Percentiles rank a stretch among this genome's conserved stretches.
phyloP scores from a whole-genome alignment of 2,888 invertebrate genomes.

The Lasiommata megera region DNA sequence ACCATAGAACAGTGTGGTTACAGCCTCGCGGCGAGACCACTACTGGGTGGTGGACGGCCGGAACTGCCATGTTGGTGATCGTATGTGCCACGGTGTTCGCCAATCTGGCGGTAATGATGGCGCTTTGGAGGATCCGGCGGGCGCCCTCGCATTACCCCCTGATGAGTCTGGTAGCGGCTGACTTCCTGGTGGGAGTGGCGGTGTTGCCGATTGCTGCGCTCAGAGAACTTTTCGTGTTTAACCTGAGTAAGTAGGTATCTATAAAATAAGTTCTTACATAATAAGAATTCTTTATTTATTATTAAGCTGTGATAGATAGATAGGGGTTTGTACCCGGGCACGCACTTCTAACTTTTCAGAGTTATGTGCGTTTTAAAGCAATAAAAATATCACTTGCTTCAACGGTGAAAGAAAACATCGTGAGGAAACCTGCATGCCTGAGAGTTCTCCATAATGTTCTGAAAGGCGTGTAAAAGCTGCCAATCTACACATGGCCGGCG shows the following conservation, averaged over 20 bases:
- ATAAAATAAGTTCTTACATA: background rate
- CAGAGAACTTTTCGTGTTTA: slow-evolving; percentile 78
- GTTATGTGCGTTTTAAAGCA: too few species aligned
- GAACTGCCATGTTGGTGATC: slow-evolving; percentile 47
- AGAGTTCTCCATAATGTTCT: too few species aligned
- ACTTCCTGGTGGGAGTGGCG: slow-evolving; percentile 80
- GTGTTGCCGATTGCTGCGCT: slow-evolving; percentile 81
- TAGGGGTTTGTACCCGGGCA: too few species aligned
- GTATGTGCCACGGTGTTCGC: slow-evolving; percentile 50
- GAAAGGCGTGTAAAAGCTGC: too few species aligned
- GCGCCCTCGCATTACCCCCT: slow-evolving; percentile 85
- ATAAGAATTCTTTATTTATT: too few species aligned
- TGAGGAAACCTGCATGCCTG: too few species aligned
- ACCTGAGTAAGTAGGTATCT: slow-evolving; percentile 53
- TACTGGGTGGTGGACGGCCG: slow-evolving; percentile 45
- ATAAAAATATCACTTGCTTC: too few species aligned
- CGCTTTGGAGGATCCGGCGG: slow-evolving; percentile 49
- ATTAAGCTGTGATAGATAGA: too few species aligned
- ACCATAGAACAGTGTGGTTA: slow-evolving; percentile 37
- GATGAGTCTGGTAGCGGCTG: slow-evolving; percentile 85
- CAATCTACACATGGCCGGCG: too few species aligned
- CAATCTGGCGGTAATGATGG: slow-evolving; percentile 57
- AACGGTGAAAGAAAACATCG: too few species aligned
- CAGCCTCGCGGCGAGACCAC: slow-evolving; percentile 49
- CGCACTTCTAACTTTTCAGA: too few species aligned